Conservation (phyloP, 2,888 invertebrate genomes). For the Venusia cambrica region DNA sequence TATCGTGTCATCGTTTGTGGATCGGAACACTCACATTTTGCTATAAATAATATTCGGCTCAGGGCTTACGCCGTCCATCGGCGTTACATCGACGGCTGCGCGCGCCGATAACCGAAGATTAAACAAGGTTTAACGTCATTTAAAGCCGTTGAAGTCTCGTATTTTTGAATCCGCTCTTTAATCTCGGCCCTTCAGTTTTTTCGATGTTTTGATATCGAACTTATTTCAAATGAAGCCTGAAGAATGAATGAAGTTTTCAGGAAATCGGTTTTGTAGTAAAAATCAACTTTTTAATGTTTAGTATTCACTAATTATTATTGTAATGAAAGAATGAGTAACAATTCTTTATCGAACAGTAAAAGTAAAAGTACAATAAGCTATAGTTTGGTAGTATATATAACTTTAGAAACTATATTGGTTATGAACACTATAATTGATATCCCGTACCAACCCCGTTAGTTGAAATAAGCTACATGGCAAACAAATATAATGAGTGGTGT, state of each 20-base stretch:
- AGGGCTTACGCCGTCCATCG: conserved; percentile 63
- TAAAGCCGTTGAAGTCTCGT: conserved; percentile 44
- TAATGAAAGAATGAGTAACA: too few species aligned
- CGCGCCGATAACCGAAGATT: conserved; percentile 70
- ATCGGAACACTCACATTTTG: conserved; percentile 13
- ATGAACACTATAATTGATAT: too few species aligned
- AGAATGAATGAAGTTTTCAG: too few species aligned
- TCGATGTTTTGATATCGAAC: conserved; percentile 23
- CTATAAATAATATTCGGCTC: conserved; percentile 38
- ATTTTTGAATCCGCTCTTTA: conserved; percentile 45
- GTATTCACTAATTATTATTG: too few species aligned
- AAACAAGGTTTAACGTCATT: conserved; percentile 58
- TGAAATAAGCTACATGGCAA: too few species aligned
- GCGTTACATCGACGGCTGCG: conserved; percentile 57
- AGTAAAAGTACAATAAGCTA: too few species aligned
- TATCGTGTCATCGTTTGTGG: conserved; percentile 9
- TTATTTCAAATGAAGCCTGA: conserved; percentile 8
- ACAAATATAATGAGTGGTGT: too few species aligned
- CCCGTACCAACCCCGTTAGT: too few species aligned
- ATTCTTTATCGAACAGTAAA: too few species aligned
- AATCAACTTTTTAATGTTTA: too few species aligned
- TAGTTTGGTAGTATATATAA: too few species aligned
- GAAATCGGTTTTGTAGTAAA: conserved; percentile 9
- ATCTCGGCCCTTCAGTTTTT: conserved; percentile 30
- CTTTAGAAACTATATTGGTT: too few species aligned